Percentiles rank a stretch among this genome's conserved stretches.
These are phyloP conservation scores for Grapholita molesta DNA, from an alignment of 1,140 invertebrate genomes.

Conservation along the genomic window DNA sequence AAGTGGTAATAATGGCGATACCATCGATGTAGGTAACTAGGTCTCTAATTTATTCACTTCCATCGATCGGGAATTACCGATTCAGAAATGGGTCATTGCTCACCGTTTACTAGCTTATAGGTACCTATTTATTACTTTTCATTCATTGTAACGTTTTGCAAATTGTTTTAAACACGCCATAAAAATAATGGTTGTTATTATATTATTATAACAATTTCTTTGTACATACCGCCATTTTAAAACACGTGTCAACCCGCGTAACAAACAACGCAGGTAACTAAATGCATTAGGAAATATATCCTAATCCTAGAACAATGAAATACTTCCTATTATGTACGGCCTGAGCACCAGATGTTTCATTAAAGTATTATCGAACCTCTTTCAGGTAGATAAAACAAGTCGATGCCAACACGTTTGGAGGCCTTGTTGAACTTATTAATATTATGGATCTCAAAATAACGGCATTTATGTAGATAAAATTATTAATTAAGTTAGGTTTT, in stretches of 20 bases:
- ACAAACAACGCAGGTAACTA: not conserved
- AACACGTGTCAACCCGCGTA: not conserved
- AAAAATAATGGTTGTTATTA: not conserved
- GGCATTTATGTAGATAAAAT: too few relatives aligned
- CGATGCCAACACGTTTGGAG: too few relatives aligned
- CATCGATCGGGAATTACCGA: not conserved
- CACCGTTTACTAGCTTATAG: not conserved
- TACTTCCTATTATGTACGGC: not conserved
- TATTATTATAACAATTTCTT: not conserved
- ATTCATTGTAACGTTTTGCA: not conserved
- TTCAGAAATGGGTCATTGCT: not conserved
- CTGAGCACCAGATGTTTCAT: not conserved
- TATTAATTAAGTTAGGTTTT: too few relatives aligned
- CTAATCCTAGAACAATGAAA: not conserved
- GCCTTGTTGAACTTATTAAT: too few relatives aligned
- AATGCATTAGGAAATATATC: not conserved
- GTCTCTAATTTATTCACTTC: not conserved
- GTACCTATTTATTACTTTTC: not conserved
- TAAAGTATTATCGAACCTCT: not conserved
- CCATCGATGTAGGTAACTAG: not conserved
- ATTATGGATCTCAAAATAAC: too few relatives aligned
- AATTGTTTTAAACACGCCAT: not conserved
- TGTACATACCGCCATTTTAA: not conserved
- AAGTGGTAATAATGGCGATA: not conserved
- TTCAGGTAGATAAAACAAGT: not conserved